A percentile compares a stretch with the other conserved stretches of the same genome.
phyloP scores from a whole-genome alignment of 2,113 vertebrate genomes.

The Chiloscyllium plagiosum region DNA sequence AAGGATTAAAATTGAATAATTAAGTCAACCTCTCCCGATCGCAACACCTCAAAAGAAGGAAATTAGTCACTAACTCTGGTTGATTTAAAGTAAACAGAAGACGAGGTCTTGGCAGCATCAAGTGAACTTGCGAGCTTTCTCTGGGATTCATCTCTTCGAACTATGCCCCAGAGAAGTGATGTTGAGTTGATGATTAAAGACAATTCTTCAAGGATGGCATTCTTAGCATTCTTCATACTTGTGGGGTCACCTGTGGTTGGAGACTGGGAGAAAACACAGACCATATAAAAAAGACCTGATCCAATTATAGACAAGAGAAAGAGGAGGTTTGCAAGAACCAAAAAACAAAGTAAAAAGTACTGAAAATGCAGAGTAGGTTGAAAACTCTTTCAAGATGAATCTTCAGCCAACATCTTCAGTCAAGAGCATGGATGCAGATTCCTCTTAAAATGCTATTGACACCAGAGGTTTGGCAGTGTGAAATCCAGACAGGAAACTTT shows the following conservation, averaged over 20 bases:
- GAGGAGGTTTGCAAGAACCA: background rate
- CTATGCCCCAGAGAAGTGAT: constrained; percentile 77
- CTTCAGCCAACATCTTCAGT: background rate
- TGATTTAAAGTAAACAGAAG: constrained; percentile 85
- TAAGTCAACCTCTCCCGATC: background rate
- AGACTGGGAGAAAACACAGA: constrained; percentile 50
- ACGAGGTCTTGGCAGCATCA: constrained; percentile 63
- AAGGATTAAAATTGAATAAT: background rate
- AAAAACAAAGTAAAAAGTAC: background rate
- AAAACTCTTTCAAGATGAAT: background rate
- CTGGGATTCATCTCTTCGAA: constrained; percentile 71
- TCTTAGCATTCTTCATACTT: constrained; percentile 78
- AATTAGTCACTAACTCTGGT: constrained; percentile 65
- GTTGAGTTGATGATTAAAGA: constrained; percentile 78
- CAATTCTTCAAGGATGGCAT: constrained; percentile 79
- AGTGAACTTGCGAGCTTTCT: constrained; percentile 62
- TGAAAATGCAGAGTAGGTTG: too few species aligned
- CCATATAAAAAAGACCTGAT: background rate
- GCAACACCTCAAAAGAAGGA: background rate
- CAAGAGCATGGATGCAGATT: background rate
- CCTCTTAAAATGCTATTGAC: too few species aligned
- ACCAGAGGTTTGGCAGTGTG: background rate
- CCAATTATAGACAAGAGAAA: background rate
- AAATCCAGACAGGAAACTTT: background rate
- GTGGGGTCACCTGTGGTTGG: constrained; percentile 59